A percentile compares a stretch with the other conserved stretches of the same genome.
Evolutionary conservation across 2,888 invertebrate genomes (phyloP).

Genomic region (Nemoura dubitans): DNA sequence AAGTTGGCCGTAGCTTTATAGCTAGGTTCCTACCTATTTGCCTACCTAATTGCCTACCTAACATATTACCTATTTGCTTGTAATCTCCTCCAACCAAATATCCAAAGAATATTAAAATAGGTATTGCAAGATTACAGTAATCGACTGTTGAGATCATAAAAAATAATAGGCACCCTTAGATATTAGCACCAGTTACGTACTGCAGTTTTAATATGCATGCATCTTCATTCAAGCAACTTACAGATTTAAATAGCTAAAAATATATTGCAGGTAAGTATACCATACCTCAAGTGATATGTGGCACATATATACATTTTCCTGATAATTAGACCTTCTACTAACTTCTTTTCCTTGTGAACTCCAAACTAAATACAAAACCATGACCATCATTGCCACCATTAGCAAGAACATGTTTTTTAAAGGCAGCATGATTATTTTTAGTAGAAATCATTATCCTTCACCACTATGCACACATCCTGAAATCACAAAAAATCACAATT

Average conservation of each 20-base stretch:
- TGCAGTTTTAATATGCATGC: constrained; percentile 1
- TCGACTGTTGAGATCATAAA: too few relatives aligned
- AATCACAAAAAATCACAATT: neutral
- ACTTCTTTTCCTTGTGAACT: constrained; percentile 49
- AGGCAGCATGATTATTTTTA: constrained; percentile 44
- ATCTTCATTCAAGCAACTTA: neutral
- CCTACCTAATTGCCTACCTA: too few relatives aligned
- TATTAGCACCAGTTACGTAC: neutral
- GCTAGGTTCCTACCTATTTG: too few relatives aligned
- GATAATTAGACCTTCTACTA: constrained; percentile 44
- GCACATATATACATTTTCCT: constrained; percentile 49
- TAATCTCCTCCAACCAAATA: too few relatives aligned
- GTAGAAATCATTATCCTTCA: constrained; percentile 21
- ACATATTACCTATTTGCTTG: too few relatives aligned
- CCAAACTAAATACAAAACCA: constrained; percentile 50
- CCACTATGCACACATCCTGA: neutral
- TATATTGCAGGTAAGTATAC: constrained; percentile 14
- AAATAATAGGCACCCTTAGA: neutral
- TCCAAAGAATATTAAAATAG: too few relatives aligned
- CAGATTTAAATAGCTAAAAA: neutral
- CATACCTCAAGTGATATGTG: constrained; percentile 48
- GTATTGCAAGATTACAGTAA: too few relatives aligned
- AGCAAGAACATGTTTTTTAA: constrained; percentile 50
- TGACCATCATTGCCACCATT: constrained; percentile 48
- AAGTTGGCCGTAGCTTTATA: too few relatives aligned